Evolutionary conservation across 2,113 vertebrate genomes (phyloP), one percentile per base, ranked within the genome.

Genomic region (Gambusia holbrooki): DNA sequence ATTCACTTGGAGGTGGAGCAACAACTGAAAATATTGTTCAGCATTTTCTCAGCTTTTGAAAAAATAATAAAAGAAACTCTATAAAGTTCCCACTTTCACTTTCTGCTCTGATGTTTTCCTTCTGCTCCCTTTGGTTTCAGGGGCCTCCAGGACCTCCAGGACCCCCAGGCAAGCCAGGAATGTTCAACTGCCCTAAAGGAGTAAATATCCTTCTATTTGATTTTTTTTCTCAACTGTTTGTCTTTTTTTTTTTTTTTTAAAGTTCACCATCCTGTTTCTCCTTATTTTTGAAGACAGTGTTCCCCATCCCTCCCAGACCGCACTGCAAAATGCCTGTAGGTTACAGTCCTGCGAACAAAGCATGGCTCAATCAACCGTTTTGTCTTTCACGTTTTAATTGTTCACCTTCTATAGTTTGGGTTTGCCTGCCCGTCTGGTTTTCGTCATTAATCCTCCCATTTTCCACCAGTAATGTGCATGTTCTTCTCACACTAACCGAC

Each of bases 251-350:
- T 30, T 63, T 10, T 60, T 8, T 60, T 12, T 13, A 58, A 7
- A 83, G 67, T 79, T 89, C 3, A 84, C 60, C 35, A 14, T 54
- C 71, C 81, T 74, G 84, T 60, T 58, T 74, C 76, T 81, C 68
- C 51, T 77, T 68, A 48, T 68, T 71, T 88, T 79, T 90, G 71
- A 80, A 99, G 98, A 95, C 95, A 4, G 94, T 98, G 90, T 97
- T 97, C 84, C 97, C 97, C 67, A 62, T 98, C 45, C 95, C 97
- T 82, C 92, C 93, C 81, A 95, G 98, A 85, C 97, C 96, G 11
- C 95, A 97, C 80, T 98, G 98, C 95, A 99, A 99, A 93, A 95
- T 89, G 12, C 89, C 94, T 0, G 98, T 98, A 96, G 96, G 97
- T 96, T 62, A 22, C 9, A 27, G 5, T 40, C 32, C 3, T 28